Evolutionary conservation across 2,797 vertebrate genomes (phyloP).

Genomic region (Chelon auratus): DNA sequence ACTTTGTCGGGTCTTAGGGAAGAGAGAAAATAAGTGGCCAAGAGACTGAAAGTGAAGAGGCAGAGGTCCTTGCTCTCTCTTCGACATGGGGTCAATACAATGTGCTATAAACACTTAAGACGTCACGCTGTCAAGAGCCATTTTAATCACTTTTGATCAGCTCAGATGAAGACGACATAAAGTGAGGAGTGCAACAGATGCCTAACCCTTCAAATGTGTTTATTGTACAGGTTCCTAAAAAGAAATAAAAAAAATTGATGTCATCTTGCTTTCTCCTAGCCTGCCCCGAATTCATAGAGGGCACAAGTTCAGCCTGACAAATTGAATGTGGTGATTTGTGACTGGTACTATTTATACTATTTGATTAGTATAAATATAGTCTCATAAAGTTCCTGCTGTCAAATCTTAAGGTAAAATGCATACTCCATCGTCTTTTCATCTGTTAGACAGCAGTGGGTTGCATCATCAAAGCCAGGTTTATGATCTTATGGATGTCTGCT

Average conservation of each 20-base stretch:
- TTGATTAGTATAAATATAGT: no score
- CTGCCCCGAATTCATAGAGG: no score
- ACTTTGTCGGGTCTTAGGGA: not conserved
- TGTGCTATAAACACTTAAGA: not conserved
- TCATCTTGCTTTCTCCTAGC: not conserved
- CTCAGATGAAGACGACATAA: not conserved
- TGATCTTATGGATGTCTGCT: not conserved
- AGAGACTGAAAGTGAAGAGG: not conserved
- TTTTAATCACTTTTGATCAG: not conserved
- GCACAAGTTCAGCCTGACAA: not conserved
- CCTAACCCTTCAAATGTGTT: no score
- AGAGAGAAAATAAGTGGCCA: not conserved
- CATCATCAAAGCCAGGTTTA: constrained; percentile 1
- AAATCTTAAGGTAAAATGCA: not conserved
- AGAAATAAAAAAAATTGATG: no score
- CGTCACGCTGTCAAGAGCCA: not conserved
- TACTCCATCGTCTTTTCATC: no score
- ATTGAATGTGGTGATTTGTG: not conserved
- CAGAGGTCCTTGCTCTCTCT: not conserved
- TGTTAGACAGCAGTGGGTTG: not conserved
- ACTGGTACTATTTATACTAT: no score
- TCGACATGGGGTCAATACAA: not conserved
- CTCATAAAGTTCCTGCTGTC: no score
- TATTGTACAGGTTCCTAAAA: no score
- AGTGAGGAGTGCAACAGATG: no score